phyloP scores from a whole-genome alignment of 1,140 invertebrate species.

The Cotesia typhae region DNA sequence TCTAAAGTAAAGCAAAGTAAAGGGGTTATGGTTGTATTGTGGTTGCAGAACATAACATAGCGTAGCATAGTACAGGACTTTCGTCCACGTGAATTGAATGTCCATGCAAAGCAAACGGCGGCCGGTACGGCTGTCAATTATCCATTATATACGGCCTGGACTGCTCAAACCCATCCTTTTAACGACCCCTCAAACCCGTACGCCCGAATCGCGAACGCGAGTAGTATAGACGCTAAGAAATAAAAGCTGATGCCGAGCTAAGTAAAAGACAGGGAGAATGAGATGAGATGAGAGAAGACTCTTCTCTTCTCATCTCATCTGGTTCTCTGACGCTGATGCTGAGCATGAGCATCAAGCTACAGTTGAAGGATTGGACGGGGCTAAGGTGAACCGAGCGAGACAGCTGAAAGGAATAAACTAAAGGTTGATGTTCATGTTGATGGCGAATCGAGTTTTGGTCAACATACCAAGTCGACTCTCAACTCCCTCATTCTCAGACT shows the following conservation, averaged over 20 bases:
- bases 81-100: conserved; percentile 44
- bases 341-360: background rate
- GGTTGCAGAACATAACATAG: no score
- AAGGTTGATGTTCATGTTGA: no score
- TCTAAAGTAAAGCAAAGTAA: background rate
- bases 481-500: no score
- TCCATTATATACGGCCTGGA: conserved; percentile 47
- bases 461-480: no score
- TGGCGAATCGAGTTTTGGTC: no score
- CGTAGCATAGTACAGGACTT: conserved; percentile 18
- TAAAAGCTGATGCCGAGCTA: no score
- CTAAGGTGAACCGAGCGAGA: no score
- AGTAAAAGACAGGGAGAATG: conserved; percentile 6
- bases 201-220: conserved; percentile 40
- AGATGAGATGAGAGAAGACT: conserved; percentile 1
- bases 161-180: conserved; percentile 46
- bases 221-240: no score
- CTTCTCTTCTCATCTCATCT: background rate
- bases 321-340: background rate
- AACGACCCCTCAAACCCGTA: conserved; percentile 46
- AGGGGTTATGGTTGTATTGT: background rate
- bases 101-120: conserved; percentile 49
- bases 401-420: no score
- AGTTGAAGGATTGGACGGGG: no score
- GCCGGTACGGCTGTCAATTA: conserved; percentile 47